A percentile compares a stretch with the other conserved stretches of the same genome.
phyloP scores from a whole-genome alignment of 1,140 invertebrate species.

The Delia radicum region DNA sequence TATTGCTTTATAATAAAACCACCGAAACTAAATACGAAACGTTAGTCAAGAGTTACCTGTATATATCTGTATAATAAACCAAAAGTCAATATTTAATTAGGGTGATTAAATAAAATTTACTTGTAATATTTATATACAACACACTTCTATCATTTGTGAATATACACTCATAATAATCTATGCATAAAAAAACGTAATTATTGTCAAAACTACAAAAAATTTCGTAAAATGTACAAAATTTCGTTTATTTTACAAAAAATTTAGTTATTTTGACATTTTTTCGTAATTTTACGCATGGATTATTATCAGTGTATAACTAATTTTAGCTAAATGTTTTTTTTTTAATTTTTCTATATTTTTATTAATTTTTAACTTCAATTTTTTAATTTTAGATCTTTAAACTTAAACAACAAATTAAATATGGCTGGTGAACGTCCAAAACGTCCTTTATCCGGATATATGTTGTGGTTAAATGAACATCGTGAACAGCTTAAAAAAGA shows the following conservation, averaged over 20 bases:
- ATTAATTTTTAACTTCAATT: too few relatives aligned
- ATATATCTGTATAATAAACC: too few relatives aligned
- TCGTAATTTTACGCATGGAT: too few relatives aligned
- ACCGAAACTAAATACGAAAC: too few relatives aligned
- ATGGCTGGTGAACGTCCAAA: conserved; percentile 81
- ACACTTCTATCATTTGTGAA: neutral
- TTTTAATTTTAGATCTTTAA: neutral
- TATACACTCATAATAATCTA: neutral
- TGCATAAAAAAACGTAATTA: too few relatives aligned
- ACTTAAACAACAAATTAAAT: conserved; percentile 52
- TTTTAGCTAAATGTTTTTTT: too few relatives aligned
- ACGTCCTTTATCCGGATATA: conserved; percentile 80
- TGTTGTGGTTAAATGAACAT: conserved; percentile 83
- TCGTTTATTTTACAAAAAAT: neutral
- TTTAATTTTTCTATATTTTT: neutral
- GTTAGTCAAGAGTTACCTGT: too few relatives aligned
- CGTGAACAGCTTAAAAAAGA: conserved; percentile 79
- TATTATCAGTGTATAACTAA: too few relatives aligned
- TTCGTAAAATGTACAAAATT: neutral
- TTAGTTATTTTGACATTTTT: too few relatives aligned
- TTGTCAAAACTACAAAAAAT: too few relatives aligned
- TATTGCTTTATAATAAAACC: too few relatives aligned
- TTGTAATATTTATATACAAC: neutral
- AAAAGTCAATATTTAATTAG: conserved; percentile 3
- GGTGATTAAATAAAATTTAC: neutral